These are phyloP conservation scores for Lasius platythorax DNA, from an alignment of 2,888 invertebrate species.

Conservation along the genomic window DNA sequence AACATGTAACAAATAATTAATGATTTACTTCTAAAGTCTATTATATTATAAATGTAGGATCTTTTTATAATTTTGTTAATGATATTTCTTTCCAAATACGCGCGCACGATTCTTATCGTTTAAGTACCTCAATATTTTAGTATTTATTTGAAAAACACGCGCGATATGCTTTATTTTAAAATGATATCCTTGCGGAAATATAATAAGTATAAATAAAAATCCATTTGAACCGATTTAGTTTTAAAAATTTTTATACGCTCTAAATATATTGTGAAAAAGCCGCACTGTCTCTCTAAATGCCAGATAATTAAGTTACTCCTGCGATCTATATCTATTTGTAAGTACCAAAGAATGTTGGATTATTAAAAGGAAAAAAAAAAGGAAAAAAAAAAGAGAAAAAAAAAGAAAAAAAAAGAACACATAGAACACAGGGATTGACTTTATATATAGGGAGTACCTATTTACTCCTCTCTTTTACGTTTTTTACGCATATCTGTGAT, in stretches of 20 bases:
- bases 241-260: slow-evolving; percentile 14
- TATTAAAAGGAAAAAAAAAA: slow-evolving; percentile 23
- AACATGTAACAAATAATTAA: slow-evolving; percentile 36
- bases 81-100: neutral
- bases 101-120: neutral
- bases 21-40: slow-evolving; percentile 14
- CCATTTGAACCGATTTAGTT: slow-evolving; percentile 8
- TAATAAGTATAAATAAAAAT: neutral
- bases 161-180: neutral
- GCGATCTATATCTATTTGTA: slow-evolving; percentile 46
- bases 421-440: slow-evolving; percentile 16
- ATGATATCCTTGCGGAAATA: neutral
- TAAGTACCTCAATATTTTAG: neutral
- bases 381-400: neutral
- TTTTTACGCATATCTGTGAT: slow-evolving; percentile 64
- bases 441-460: slow-evolving; percentile 31
- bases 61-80: neutral
- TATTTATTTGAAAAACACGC: neutral
- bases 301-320: slow-evolving; percentile 28
- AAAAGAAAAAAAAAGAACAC: neutral
- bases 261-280: neutral
- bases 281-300: neutral
- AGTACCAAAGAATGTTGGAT: slow-evolving; percentile 52
- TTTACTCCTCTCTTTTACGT: slow-evolving; percentile 47
- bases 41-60: neutral